Conservation (phyloP, 1,140 invertebrate species). For the Ostrea edulis region DNA sequence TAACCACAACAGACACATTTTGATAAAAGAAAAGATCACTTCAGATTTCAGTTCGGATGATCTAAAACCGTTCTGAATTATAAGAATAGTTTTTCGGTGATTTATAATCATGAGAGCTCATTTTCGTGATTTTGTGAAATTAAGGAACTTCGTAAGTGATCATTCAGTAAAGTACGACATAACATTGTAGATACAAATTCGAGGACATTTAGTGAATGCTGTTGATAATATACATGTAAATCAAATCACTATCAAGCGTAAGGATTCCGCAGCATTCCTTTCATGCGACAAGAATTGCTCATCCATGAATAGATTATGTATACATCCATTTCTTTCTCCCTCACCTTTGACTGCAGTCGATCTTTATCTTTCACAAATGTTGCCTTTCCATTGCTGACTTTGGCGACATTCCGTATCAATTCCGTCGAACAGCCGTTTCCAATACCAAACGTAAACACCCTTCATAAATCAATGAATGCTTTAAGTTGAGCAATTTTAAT, state of each 20-base stretch:
- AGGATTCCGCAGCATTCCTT: no score
- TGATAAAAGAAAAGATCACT: no score
- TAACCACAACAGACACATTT: no score
- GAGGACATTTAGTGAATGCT: no score
- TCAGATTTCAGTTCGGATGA: no score
- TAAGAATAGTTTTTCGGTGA: no score
- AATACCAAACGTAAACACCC: slow-evolving; percentile 78
- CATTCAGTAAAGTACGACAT: neutral
- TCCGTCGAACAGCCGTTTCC: slow-evolving; percentile 74
- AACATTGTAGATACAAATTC: no score
- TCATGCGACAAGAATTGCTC: neutral
- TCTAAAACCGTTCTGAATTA: no score
- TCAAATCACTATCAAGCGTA: no score
- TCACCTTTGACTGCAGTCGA: slow-evolving; percentile 74
- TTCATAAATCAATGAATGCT: neutral
- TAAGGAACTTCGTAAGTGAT: neutral
- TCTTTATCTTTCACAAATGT: slow-evolving; percentile 76
- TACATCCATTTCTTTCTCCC: neutral
- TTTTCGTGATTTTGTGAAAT: no score
- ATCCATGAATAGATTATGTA: neutral
- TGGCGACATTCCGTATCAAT: slow-evolving; percentile 75
- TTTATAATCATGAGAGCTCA: no score
- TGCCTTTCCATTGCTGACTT: slow-evolving; percentile 74
- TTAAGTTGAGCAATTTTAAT: neutral
- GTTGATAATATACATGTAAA: no score